A percentile compares a stretch with the other conserved stretches of the same genome.
Evolutionary conservation across 2,888 invertebrate genomes (phyloP).

Genomic region (Lithophane ornitopus): DNA sequence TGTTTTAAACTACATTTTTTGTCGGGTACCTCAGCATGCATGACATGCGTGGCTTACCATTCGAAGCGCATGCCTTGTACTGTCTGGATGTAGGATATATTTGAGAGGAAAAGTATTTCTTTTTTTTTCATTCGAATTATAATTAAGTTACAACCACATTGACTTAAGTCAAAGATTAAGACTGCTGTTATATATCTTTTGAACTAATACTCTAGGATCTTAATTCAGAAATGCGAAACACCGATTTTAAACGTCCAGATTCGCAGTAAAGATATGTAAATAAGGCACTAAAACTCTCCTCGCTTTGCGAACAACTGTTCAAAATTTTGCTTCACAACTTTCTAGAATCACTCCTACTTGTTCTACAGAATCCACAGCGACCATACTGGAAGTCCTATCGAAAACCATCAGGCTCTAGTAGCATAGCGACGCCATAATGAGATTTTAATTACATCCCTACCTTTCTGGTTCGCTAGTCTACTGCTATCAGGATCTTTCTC

Average conservation of each 20-base stretch:
- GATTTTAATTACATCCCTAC: conserved; percentile 70
- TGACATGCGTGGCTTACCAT: too few relatives aligned
- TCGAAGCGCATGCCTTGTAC: background rate
- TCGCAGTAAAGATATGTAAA: conserved; percentile 56
- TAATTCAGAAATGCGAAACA: conserved; percentile 43
- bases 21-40: background rate
- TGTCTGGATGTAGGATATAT: background rate
- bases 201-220: background rate
- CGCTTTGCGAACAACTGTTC: conserved; percentile 38
- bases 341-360: conserved; percentile 32
- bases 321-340: conserved; percentile 35
- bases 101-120: background rate
- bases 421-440: conserved; percentile 64
- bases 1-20: too few relatives aligned
- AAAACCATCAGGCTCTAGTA: conserved; percentile 36
- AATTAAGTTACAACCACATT: background rate
- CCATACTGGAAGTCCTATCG: conserved; percentile 29
- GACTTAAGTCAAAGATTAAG: too few relatives aligned
- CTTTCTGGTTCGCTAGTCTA: conserved; percentile 43
- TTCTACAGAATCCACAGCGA: conserved; percentile 25
- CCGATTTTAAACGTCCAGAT: conserved; percentile 44
- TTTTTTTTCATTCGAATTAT: background rate
- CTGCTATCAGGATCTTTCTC: conserved; percentile 41
- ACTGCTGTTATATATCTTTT: too few relatives aligned
- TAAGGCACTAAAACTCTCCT: conserved; percentile 46